Percentiles rank a stretch among this genome's conserved stretches.
phyloP scores from a whole-genome alignment of 2,888 invertebrate species.

The Hartigia nigra region DNA sequence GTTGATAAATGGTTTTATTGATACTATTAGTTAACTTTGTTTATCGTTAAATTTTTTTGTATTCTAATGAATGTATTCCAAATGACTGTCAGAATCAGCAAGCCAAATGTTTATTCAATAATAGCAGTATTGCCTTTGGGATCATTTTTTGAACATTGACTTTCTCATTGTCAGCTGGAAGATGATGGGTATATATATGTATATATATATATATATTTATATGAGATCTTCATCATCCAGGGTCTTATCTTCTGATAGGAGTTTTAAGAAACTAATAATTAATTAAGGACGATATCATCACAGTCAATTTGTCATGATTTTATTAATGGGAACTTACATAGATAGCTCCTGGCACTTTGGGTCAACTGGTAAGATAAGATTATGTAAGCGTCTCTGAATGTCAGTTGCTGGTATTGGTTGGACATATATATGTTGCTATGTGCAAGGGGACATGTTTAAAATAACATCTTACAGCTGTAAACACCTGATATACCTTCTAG shows the following conservation, averaged over 20 bases:
- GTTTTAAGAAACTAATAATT: not conserved
- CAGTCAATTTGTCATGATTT: not conserved
- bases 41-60: not conserved
- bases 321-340: not conserved
- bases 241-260: not conserved
- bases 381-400: constrained; percentile 32
- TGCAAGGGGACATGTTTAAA: not conserved
- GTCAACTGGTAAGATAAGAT: constrained; percentile 36
- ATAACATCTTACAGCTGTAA: not conserved
- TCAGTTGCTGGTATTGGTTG: constrained; percentile 21
- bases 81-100: too few relatives aligned
- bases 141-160: not conserved
- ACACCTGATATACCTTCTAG: not conserved
- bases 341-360: constrained; percentile 24
- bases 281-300: not conserved
- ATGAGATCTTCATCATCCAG: not conserved
- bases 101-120: too few relatives aligned
- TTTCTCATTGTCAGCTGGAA: not conserved
- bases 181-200: not conserved
- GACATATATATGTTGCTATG: constrained; percentile 13
- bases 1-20: not conserved
- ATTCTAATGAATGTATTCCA: not conserved
- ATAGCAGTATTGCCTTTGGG: not conserved
- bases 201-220: not conserved
- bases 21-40: not conserved